These are phyloP conservation scores for Drosophila quinaria DNA, from an alignment of 2,888 invertebrate species.

Conservation along the genomic window DNA sequence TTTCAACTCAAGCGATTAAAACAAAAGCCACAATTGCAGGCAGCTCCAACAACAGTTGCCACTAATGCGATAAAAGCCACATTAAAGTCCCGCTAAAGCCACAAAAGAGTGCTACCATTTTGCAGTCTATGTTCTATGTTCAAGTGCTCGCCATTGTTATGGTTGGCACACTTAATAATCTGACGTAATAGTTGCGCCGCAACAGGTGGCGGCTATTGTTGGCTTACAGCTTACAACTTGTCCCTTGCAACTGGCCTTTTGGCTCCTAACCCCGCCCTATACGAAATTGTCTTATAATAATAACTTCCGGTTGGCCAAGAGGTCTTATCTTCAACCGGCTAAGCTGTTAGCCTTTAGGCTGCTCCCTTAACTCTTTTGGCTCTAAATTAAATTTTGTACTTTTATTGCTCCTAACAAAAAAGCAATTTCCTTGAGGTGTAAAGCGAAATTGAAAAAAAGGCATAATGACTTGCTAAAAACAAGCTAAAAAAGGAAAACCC, in stretches of 20 bases:
- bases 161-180: slow-evolving; percentile 68
- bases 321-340: slow-evolving; percentile 27
- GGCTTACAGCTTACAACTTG: slow-evolving; percentile 41
- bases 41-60: neutral
- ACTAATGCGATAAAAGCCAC: slow-evolving; percentile 33
- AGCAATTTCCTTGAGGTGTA: slow-evolving; percentile 75
- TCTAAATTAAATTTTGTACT: slow-evolving; percentile 75
- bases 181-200: slow-evolving; percentile 70
- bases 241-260: slow-evolving; percentile 3
- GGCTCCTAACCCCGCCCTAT: neutral
- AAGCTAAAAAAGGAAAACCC: slow-evolving; percentile 38
- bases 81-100: slow-evolving; percentile 43
- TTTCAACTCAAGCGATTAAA: slow-evolving; percentile 59
- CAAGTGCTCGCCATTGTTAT: slow-evolving; percentile 65
- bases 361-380: slow-evolving; percentile 40
- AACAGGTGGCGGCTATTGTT: slow-evolving; percentile 67
- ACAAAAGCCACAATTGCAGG: slow-evolving; percentile 7
- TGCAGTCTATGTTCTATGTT: slow-evolving; percentile 20
- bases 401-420: slow-evolving; percentile 71
- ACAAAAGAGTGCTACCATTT: slow-evolving; percentile 15
- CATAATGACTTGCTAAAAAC: slow-evolving; percentile 68
- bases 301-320: slow-evolving; percentile 50
- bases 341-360: slow-evolving; percentile 43
- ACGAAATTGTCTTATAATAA: slow-evolving; percentile 64
- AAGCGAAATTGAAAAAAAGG: slow-evolving; percentile 74